Evolutionary conservation across 2,797 vertebrate genomes (phyloP).

Genomic region (Sebastes vulpes): DNA sequence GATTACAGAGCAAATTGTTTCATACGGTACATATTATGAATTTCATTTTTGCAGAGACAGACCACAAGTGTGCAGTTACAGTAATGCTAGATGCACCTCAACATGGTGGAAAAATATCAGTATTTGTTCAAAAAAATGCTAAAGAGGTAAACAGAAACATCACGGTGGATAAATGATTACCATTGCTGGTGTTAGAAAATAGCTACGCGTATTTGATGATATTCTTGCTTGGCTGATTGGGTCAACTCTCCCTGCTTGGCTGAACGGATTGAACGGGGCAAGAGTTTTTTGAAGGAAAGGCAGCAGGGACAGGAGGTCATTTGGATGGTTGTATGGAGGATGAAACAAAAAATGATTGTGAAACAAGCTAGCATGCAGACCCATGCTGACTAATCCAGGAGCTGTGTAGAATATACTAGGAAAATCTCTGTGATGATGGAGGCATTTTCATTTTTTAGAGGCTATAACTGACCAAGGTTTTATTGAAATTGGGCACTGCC

Average conservation of each 20-base stretch:
- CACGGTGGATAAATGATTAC: constrained; percentile 28
- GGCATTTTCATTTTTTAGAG: constrained; percentile 54
- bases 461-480: constrained; percentile 64
- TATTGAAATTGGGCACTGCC: constrained; percentile 65
- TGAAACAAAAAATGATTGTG: constrained; percentile 43
- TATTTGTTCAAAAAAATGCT: constrained; percentile 32
- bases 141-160: constrained; percentile 9
- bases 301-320: constrained; percentile 36
- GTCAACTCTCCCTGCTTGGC: constrained; percentile 28
- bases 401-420: constrained; percentile 45
- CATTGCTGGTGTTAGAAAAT: constrained; percentile 37
- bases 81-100: constrained; percentile 37
- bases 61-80: constrained; percentile 47
- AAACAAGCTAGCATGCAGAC: constrained; percentile 32
- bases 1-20: neutral
- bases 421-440: constrained; percentile 46
- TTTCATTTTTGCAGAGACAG: constrained; percentile 19
- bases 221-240: constrained; percentile 54
- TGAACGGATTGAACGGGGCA: constrained; percentile 38
- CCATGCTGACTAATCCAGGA: constrained; percentile 46
- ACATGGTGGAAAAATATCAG: constrained; percentile 22
- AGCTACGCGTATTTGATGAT: constrained; percentile 47
- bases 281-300: constrained; percentile 30
- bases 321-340: constrained; percentile 30
- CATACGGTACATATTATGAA: neutral